Evolutionary conservation across 2,113 vertebrate genomes (phyloP).

Genomic region (Nesospiza acunhae): DNA sequence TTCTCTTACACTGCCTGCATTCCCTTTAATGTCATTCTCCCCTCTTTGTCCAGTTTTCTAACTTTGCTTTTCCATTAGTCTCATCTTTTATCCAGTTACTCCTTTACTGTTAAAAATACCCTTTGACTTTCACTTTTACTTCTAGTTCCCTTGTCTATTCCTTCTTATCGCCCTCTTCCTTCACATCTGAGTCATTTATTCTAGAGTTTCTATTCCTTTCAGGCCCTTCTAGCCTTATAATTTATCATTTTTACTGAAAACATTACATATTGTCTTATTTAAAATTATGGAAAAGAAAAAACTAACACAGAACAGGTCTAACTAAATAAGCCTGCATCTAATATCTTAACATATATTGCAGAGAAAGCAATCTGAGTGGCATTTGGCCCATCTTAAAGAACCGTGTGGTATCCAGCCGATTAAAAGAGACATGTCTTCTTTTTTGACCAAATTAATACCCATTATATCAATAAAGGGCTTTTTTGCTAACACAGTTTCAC

Average conservation of each 20-base stretch:
- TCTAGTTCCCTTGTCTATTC: background rate
- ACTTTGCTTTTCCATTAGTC: background rate
- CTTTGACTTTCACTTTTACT: background rate
- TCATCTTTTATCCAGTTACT: background rate
- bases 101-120: background rate
- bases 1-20: background rate
- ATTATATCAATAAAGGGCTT: background rate
- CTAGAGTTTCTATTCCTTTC: background rate
- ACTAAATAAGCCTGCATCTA: background rate
- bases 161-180: background rate
- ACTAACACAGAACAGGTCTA: background rate
- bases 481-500: background rate
- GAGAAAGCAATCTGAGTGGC: background rate
- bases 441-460: background rate
- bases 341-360: fast-evolving
- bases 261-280: background rate
- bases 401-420: background rate
- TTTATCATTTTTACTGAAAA: background rate
- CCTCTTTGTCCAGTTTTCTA: background rate
- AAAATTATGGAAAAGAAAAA: background rate
- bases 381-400: background rate
- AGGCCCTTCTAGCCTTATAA: background rate
- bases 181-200: background rate
- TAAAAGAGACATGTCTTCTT: background rate
- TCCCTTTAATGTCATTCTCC: background rate